Conservation (phyloP, 2,888 invertebrate genomes). For the Oscheius sp. region DNA sequence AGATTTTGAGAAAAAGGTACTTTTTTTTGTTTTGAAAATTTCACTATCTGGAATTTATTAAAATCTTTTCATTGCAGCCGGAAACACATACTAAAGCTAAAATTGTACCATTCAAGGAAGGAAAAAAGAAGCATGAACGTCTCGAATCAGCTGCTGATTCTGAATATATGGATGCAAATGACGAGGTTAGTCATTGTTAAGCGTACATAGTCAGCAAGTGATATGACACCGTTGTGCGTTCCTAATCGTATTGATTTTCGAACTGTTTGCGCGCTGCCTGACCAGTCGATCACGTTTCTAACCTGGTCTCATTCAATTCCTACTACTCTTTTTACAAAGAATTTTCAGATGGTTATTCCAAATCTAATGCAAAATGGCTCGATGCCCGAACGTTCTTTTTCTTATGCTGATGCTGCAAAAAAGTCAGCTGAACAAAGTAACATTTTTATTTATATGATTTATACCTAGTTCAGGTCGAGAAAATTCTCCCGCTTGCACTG, state of each 20-base stretch:
- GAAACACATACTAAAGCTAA: slow-evolving; percentile 11
- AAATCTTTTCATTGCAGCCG: background rate
- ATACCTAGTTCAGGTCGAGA: slow-evolving; percentile 15
- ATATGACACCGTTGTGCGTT: slow-evolving; percentile 2
- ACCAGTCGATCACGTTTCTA: background rate
- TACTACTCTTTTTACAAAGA: no score
- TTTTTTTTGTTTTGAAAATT: no score
- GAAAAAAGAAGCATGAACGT: slow-evolving; percentile 13
- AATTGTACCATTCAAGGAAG: slow-evolving; percentile 16
- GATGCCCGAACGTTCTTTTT: slow-evolving; percentile 30
- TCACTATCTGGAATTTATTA: no score
- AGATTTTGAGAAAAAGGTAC: slow-evolving; percentile 29
- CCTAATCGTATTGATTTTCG: slow-evolving; percentile 19
- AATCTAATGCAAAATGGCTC: background rate
- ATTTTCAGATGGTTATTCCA: slow-evolving; percentile 24
- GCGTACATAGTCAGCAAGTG: background rate
- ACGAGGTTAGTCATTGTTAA: slow-evolving; percentile 14
- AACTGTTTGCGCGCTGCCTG: slow-evolving; percentile 6
- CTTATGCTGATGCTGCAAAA: slow-evolving; percentile 48
- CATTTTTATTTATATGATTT: background rate
- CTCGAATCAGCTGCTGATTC: slow-evolving; percentile 21
- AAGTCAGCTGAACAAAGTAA: slow-evolving; percentile 34
- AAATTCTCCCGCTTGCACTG: slow-evolving; percentile 19
- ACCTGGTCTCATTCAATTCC: background rate
- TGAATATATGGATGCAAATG: slow-evolving; percentile 11